Evolutionary conservation across 2,888 invertebrate genomes (phyloP).

Genomic region (Pseudoips prasinana): DNA sequence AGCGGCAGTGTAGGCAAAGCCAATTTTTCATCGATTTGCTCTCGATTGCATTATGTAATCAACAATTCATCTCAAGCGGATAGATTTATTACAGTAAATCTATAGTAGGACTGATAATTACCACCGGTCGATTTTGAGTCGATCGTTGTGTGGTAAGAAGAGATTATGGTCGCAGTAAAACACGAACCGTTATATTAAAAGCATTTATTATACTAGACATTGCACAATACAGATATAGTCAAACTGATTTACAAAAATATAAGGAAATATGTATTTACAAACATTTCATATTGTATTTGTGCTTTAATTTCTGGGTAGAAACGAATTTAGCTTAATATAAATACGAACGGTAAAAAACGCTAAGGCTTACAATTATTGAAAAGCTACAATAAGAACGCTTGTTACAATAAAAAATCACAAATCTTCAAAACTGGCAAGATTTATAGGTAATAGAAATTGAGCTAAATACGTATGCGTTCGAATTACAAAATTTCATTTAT

Average conservation of each 20-base stretch:
- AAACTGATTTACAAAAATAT: slow-evolving; percentile 53
- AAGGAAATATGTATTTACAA: slow-evolving; percentile 40
- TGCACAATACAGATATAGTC: slow-evolving; percentile 40
- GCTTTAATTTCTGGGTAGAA: slow-evolving; percentile 37
- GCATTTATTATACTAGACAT: slow-evolving; percentile 50
- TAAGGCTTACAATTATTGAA: slow-evolving; percentile 26
- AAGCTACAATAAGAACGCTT: slow-evolving; percentile 23
- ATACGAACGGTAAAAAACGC: slow-evolving; percentile 30
- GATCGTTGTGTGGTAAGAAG: no score
- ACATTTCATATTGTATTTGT: slow-evolving; percentile 42
- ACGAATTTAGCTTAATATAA: slow-evolving; percentile 22
- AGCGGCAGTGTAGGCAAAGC: no score
- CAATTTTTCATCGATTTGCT: no score
- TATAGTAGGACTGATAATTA: no score
- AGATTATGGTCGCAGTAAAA: no score
- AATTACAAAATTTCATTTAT: slow-evolving; percentile 17
- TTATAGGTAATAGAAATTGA: slow-evolving; percentile 28
- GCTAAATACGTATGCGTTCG: slow-evolving; percentile 28
- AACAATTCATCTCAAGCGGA: no score
- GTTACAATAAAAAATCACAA: slow-evolving; percentile 22
- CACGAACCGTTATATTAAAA: slow-evolving; percentile 38
- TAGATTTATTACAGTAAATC: no score
- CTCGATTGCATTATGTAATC: no score
- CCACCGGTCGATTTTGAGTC: no score
- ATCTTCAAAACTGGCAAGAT: slow-evolving; percentile 32